Evolutionary conservation across 2,888 invertebrate species (phyloP).

Genomic region (Lithophane ornitopus): DNA sequence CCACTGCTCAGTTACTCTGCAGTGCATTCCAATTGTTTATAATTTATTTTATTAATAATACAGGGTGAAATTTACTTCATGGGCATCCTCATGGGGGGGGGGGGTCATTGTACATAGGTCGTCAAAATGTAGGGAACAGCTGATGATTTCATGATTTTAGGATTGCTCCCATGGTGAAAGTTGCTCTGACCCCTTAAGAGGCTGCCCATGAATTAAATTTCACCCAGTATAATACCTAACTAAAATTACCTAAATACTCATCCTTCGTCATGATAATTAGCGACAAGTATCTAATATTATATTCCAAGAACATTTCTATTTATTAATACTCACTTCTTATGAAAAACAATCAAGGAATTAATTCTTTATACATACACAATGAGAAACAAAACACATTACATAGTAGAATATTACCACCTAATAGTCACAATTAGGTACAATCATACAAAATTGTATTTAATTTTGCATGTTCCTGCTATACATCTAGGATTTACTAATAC

Average conservation of each 20-base stretch:
- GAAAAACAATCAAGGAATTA: conserved; percentile 1
- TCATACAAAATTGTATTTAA: background rate
- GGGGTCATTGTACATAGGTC: too few relatives aligned
- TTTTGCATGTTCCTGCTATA: background rate
- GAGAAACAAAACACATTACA: background rate
- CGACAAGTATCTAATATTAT: conserved; percentile 1
- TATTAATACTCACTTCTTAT: background rate
- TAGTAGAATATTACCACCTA: too few relatives aligned
- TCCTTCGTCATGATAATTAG: background rate
- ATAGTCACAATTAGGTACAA: conserved; percentile 18
- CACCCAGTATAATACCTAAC: background rate
- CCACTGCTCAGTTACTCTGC: background rate
- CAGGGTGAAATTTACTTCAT: too few relatives aligned
- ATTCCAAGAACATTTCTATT: conserved; percentile 7
- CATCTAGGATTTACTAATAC: background rate
- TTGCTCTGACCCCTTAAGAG: too few relatives aligned
- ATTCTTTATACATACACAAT: background rate
- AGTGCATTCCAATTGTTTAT: background rate
- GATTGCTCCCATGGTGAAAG: too few relatives aligned
- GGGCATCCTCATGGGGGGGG: too few relatives aligned
- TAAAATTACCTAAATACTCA: background rate
- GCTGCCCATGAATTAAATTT: too few relatives aligned
- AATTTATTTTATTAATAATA: background rate
- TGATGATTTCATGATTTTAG: too few relatives aligned
- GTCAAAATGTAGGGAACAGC: too few relatives aligned